Evolutionary conservation across 2,888 invertebrate species (phyloP), one percentile per base, ranked within the genome.

Genomic region (Oegoconia quadripuncta): DNA sequence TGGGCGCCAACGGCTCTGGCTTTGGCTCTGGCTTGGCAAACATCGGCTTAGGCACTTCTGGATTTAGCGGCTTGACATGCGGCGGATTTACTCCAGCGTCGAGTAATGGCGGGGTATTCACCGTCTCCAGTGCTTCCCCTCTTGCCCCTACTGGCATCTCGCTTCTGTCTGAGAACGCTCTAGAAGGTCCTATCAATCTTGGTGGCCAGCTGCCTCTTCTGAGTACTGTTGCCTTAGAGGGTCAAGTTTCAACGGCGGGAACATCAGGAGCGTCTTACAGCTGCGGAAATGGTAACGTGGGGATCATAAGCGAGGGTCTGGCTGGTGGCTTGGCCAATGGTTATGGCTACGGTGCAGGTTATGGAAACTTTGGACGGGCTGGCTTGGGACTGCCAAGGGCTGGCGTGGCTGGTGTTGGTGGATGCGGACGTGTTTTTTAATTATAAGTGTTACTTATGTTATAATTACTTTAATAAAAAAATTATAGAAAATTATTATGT

Each of bases 241-340:
- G 71, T 2, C 41, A 46, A 2, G 39, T 74, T 2, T 64, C 71
- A 2, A 64, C 69, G 0, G 49, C 53, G 27, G 74, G 75, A 0
- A 40, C 60, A n/a, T 70, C 67, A 14, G 50, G 60, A 3, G 63
- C 68, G 8, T 42, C 57, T 0, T 74, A 74, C 46, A 61, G 65
- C 23, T 70, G 72, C 23, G 64, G 65, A 2, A 52, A 52, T 39
- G 71, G 72, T 1, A 55, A 46, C 5, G 53, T 67, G 1, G 67
- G 61, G 2, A 66, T 66, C 36, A 47, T 61, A 8, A 53, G 46
- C 30, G 64, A 66, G 16, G 60, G 59, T 37, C 51, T 49, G 25
- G 31, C 46, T 9, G 51, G 51, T 2, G 22, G 31, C 41, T 46
- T 50, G 37, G 50, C 41, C 11, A 52, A 52, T 37, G 55, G 50